A percentile compares a stretch with the other conserved stretches of the same genome.
These are phyloP conservation scores for Linyphia triangularis DNA, from an alignment of 2,888 invertebrate species.

Conservation along the genomic window DNA sequence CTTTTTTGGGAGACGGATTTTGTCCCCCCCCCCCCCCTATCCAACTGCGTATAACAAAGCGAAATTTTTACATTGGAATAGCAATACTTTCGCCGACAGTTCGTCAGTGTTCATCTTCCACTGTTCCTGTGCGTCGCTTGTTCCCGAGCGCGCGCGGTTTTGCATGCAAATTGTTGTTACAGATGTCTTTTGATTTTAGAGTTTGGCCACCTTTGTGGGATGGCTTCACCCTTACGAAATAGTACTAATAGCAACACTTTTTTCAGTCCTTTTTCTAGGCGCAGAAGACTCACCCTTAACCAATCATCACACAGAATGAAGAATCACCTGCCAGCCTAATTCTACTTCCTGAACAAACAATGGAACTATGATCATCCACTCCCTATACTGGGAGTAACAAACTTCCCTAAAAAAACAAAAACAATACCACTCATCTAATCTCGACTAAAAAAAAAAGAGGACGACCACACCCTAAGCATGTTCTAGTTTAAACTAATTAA, in stretches of 20 bases:
- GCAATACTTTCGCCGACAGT: too few species aligned
- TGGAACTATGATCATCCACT: constrained; percentile 10
- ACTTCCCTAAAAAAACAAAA: not conserved
- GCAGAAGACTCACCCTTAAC: constrained; percentile 8
- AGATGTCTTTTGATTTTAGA: constrained; percentile 43
- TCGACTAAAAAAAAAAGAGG: constrained; percentile 10
- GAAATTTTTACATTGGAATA: too few species aligned
- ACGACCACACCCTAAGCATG: constrained; percentile 43
- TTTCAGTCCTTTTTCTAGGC: constrained; percentile 74
- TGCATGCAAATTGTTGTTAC: too few species aligned
- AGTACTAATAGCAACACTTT: constrained; percentile 65
- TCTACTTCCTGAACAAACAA: constrained; percentile 47
- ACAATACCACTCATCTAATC: constrained; percentile 27
- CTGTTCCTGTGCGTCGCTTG: too few species aligned
- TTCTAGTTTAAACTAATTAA: not conserved
- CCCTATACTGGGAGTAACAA: not conserved
- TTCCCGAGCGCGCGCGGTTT: too few species aligned
- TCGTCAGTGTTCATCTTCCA: too few species aligned
- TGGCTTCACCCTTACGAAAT: constrained; percentile 50
- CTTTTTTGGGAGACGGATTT: too few species aligned
- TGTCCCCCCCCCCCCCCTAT: too few species aligned
- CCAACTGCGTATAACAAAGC: too few species aligned
- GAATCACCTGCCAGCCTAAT: constrained; percentile 9
- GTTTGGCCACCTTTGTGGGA: constrained; percentile 67
- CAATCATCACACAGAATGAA: not conserved